Evolutionary conservation across 1,140 invertebrate species (phyloP).

Genomic region (Saccostrea cuccullata): DNA sequence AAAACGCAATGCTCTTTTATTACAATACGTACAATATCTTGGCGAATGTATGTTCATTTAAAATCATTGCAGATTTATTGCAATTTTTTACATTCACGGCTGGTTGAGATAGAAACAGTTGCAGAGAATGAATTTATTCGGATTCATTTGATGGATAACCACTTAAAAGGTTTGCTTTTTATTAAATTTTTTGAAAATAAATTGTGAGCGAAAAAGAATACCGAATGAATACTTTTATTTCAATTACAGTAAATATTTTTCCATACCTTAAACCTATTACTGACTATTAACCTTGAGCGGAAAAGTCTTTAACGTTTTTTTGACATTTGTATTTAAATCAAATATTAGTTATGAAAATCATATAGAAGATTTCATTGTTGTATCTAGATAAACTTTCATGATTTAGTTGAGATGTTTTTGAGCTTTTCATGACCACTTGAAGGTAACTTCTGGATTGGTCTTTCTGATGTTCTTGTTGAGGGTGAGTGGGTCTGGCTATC

Average conservation of each 20-base stretch:
- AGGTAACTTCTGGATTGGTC: not conserved
- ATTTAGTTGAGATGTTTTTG: not conserved
- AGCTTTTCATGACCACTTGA: not conserved
- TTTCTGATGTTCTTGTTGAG: not conserved
- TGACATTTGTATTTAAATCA: no score
- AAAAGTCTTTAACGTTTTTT: no score
- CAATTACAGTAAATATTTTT: no score
- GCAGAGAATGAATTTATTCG: not conserved
- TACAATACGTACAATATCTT: not conserved
- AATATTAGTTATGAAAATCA: no score
- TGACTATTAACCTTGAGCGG: no score
- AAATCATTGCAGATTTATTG: not conserved
- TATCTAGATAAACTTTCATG: no score
- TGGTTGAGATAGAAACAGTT: not conserved
- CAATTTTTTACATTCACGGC: not conserved
- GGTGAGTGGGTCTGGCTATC: constrained; percentile 32
- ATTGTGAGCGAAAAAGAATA: no score
- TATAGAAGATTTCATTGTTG: no score
- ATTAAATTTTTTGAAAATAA: not conserved
- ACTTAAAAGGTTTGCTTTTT: not conserved
- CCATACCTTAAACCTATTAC: no score
- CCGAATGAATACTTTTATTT: no score
- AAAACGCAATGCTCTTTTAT: not conserved
- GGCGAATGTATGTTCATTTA: no score
- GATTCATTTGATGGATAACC: not conserved